Base-by-base conservation (phyloP, 2,797 vertebrate genomes). In the Notoglanidium macrostoma region DNA sequence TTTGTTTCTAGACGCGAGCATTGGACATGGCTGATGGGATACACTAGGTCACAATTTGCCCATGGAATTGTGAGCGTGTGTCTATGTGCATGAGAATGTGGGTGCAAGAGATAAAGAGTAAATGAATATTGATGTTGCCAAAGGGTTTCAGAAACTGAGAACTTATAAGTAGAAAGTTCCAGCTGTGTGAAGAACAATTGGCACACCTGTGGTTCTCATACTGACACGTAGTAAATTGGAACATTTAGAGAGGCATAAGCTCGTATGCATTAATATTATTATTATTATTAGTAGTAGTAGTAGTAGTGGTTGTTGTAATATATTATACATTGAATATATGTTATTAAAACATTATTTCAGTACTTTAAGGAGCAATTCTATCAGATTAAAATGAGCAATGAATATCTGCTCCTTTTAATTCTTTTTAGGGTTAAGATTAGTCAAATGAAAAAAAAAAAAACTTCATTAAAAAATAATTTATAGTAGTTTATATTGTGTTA, bases 121-220 rank as follows among this genome's bases (percentile, higher is more conserved):
- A 79, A 76, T 23, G 51, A 35, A 80, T 61, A 61, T 61, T 40
- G 35, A 80, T 61, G 57, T 26, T 80, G 78, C 57, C 78, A 61
- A 44, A 80, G 61, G 61, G 26, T 91, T 89, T 87, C 85, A 92
- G 86, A 87, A 88, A 92, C 91, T 61, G 40, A 90, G 68, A 92
- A 90, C 85, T 88, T 78, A 92, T 93, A 92, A 35, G 91, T 81
- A 44, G 90, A 92, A 92, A 91, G 88, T 86, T 84, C 92, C 89
- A 88, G 85, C 65, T 90, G 91, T 91, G 89, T 73, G 78, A 83
- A 70, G 73, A 83, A 44, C 74, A 57, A 74, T 11, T 54, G 26
- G 87, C 87, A 80, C 91, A 10, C 19, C 29, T 57, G 55, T 59
- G 54, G 29, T 57, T 57, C 32, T 40, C 32, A 79, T 21, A 55